Evolutionary conservation across 2,888 invertebrate genomes (phyloP), one percentile per base, ranked within the genome.

Genomic region (Poecilobothrus nobilitatus): DNA sequence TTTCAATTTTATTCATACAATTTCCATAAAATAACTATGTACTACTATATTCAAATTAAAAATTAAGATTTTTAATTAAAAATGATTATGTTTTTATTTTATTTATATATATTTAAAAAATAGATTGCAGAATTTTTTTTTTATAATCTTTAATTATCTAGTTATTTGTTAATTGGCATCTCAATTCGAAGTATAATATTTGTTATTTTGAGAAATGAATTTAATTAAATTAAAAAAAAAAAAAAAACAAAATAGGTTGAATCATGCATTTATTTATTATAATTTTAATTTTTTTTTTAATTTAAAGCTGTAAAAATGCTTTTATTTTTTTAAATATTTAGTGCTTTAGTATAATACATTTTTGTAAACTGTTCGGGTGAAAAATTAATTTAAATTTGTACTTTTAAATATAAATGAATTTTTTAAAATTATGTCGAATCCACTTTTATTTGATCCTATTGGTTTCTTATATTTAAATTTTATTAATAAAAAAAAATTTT

Each of bases 41-140:
- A 44, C n/a, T 27, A 53, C 37, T 37, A 37, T 10, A 37, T 6
- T n/a, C n/a, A n/a, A n/a, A n/a, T n/a, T n/a, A 53, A 53, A 53
- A 53, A 53, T 12, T 18, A 53, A 53, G 18, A 53, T 18, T 4
- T 18, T 53, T 10, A 53, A 53, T 53, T 15, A 3, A 44, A 44
- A 44, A 44, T 53, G 15, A 53, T 53, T 53, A 18, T 53, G 18
- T 53, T 53, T 53, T 27, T 2, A 37, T 37, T 37, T 37, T 37
- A 4, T 37, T 5, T 37, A 37, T 37, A 7, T 53, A 53, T 53
- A 53, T 53, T 44, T 53, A 18, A 53, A n/a, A 53, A 53, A 53
- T 53, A 53, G 53, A 53, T 53, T 53, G 53, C 53, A 53, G 53
- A 53, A 53, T 53, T 53, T 53, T 53, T 41, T 41, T 27, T 27